phyloP scores from a whole-genome alignment of 2,797 vertebrate species.

The Lerista edwardsae region DNA sequence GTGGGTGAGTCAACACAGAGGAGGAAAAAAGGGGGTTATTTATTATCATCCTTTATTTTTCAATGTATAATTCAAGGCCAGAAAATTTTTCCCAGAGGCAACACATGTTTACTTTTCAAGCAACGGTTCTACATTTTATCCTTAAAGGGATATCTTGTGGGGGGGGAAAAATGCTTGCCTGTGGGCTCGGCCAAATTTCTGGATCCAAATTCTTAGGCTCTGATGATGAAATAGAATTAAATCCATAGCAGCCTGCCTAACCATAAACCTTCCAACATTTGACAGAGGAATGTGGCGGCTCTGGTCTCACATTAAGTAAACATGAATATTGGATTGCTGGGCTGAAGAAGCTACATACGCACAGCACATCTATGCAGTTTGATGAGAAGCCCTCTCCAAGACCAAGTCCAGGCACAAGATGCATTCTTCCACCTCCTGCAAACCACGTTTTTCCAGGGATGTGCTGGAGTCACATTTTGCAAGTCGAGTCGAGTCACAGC shows the following conservation, averaged over 20 bases:
- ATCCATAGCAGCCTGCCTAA: not conserved
- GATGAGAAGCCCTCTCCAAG: too few species aligned
- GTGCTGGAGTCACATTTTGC: too few species aligned
- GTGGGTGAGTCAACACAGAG: conserved; percentile 53
- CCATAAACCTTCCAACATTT: not conserved
- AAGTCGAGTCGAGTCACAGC: too few species aligned
- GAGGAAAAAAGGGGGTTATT: conserved; percentile 39
- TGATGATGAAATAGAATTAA: conserved; percentile 30
- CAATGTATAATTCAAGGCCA: conserved; percentile 55
- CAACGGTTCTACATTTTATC: conserved; percentile 34
- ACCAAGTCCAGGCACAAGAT: too few species aligned
- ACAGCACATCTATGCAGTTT: too few species aligned
- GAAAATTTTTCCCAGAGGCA: conserved; percentile 50
- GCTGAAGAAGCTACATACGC: too few species aligned
- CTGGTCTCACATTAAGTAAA: too few species aligned
- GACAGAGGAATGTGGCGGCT: not conserved
- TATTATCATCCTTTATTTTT: conserved; percentile 60
- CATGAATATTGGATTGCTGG: too few species aligned
- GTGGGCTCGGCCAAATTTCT: conserved; percentile 27
- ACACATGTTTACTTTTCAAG: conserved; percentile 46
- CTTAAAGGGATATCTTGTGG: conserved; percentile 24
- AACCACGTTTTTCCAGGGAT: too few species aligned
- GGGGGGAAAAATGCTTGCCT: conserved; percentile 23
- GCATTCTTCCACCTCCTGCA: too few species aligned
- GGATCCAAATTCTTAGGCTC: conserved; percentile 28